Evolutionary conservation across 2,888 invertebrate genomes (phyloP), one percentile per base, ranked within the genome.

Genomic region (Nomada fabriciana): DNA sequence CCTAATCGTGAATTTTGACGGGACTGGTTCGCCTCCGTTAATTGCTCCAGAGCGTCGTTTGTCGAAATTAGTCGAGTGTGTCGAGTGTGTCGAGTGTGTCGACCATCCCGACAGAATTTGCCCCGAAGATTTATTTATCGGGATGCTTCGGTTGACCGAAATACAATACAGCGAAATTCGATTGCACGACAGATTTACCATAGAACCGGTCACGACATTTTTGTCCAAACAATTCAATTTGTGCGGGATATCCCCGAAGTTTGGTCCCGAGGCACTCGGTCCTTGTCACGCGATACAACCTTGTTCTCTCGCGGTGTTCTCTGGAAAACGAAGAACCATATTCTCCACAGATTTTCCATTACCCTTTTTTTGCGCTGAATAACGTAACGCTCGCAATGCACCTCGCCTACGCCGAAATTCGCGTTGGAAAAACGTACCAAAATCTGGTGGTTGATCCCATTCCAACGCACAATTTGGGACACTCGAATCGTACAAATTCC

Each of bases 21-120:
- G 59, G 59, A 59, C 25, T 7, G 29, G 13, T 36, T 15, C 18
- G 10, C 20, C 53, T 4, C 53, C n/a, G 53, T 55, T 42, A 50
- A 64, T 64, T 18, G 47, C 25, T 20, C 53, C 18, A 53, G 23
- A 4, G 0, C n/a, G 36, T 25, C n/a, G 25, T 25, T 18, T 18
- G 36, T 36, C n/a, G 36, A 18, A 74, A 74, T 74, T 36, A 13
- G 50, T n/a, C 23, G 9, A 60, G 9, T 23, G 42, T 7, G 52
- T 61, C 75, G 53, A 74, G 23, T 5, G 5, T 36, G n/a, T n/a
- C n/a, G n/a, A n/a, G n/a, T n/a, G n/a, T n/a, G n/a, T n/a, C n/a
- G 4, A 42, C 3, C 50, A n/a, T 18, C n/a, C 13, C 47, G 67
- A 36, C 23, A 47, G 36, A 67, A 36, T 36, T 74, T 50, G 23